Conservation (phyloP, 2,113 vertebrate genomes). For the Xyrauchen texanus region DNA sequence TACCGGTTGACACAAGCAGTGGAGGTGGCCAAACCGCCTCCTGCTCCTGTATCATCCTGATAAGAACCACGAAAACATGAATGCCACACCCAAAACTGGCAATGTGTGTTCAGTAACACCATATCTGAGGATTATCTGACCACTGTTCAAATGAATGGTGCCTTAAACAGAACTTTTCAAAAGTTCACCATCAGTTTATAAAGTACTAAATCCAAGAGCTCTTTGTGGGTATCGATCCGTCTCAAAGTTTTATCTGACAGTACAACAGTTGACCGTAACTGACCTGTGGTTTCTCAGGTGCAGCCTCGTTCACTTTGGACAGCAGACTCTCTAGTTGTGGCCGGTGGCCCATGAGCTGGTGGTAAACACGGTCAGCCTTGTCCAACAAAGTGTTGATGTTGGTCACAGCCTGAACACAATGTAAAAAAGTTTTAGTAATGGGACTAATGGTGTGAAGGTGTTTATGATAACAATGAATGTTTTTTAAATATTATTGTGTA, state of each 20-base stretch:
- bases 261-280: constrained; percentile 23
- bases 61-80: constrained; percentile 21
- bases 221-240: not conserved
- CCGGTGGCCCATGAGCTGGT: constrained; percentile 97
- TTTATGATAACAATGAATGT: no score
- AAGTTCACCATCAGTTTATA: no score
- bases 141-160: no score
- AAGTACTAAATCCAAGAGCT: no score
- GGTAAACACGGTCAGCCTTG: constrained; percentile 96
- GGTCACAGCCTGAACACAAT: constrained; percentile 84
- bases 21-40: constrained; percentile 87
- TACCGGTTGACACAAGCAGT: constrained; percentile 97
- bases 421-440: not conserved
- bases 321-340: constrained; percentile 94
- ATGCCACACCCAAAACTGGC: no score
- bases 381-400: constrained; percentile 97
- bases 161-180: no score
- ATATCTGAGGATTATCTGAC: no score
- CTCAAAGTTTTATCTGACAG: no score
- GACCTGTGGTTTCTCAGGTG: constrained; percentile 97
- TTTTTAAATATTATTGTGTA: no score
- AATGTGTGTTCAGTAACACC: no score
- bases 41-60: constrained; percentile 88
- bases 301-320: constrained; percentile 96
- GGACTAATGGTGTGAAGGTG: no score